Conservation (phyloP, 35 echinoderm and acorn worm genomes). For the Apostichopus parvimensis region DNA sequence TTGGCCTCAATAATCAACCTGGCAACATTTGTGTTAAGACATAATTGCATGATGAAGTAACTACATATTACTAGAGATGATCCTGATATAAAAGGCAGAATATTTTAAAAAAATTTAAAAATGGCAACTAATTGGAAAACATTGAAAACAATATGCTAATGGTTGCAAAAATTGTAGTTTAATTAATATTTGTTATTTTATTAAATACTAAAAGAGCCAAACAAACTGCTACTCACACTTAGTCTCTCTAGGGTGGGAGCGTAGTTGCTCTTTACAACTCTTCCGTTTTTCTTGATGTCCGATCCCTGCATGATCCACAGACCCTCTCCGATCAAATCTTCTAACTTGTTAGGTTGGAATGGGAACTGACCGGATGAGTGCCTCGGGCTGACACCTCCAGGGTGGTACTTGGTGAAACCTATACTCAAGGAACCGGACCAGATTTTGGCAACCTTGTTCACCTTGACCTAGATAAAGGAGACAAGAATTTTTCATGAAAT, state of each 20-base stretch:
- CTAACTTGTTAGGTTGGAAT: constrained; percentile 50
- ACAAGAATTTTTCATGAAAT: not conserved
- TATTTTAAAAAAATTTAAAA: too few species aligned
- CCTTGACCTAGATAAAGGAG: constrained; percentile 59
- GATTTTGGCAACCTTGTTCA: constrained; percentile 69
- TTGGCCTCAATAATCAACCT: too few species aligned
- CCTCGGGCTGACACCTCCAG: constrained; percentile 55
- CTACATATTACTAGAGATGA: too few species aligned
- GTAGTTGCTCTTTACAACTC: constrained; percentile 78
- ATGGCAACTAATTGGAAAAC: too few species aligned
- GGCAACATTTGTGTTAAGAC: too few species aligned
- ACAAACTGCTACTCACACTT: constrained; percentile 63
- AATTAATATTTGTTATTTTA: too few species aligned
- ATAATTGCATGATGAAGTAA: too few species aligned
- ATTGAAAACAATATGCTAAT: too few species aligned
- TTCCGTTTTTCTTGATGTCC: constrained; percentile 84
- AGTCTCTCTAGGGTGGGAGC: constrained; percentile 87
- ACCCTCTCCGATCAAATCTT: constrained; percentile 58
- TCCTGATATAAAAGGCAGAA: too few species aligned
- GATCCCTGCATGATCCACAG: constrained; percentile 90
- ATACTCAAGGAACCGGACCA: constrained; percentile 96
- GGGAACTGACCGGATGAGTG: constrained; percentile 32
- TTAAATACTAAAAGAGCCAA: not conserved
- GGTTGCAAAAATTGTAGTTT: too few species aligned
- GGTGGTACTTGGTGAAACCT: constrained; percentile 87